Base-by-base conservation (phyloP, 1,140 invertebrate species). In the Teleopsis dalmanni region DNA sequence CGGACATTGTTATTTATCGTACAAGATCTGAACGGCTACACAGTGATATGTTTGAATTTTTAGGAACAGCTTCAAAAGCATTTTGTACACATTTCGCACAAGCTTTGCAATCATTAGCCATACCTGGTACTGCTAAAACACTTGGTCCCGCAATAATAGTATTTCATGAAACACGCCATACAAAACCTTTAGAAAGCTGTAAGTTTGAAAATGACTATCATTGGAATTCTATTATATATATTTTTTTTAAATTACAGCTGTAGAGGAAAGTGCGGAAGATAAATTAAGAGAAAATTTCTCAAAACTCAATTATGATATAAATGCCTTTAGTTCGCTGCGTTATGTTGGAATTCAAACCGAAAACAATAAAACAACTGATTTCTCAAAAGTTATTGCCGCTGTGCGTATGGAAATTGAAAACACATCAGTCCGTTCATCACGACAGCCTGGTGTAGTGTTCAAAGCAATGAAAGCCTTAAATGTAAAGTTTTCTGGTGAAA, bases 151-250 rank as follows among this genome's bases (percentile, higher is more conserved):
- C 81, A 48, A 76, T 90, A 21, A 78, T 90, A 49, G 80, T 91
- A 50, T 87, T 89, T 72, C 87, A 92, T 65, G 88, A 91, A 71
- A 89, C 88, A 3, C 72, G 76, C 46, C 79, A 89, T 56, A 90
- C 87, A 11, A 61, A 58, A 42, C 59, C 61, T 4, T 48, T 67
- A 21, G 59, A 63, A 40, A 55, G 57, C 38, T 51, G 60, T 65
- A 53, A 48, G 56, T 57, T 22, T 37, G 23, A 35, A 11, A 23
- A n/a, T n/a, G n/a, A 45, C 18, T 19, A 43, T 0, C n/a, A 7
- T 22, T 36, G 11, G 26, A 10, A 25, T 37, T 1, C 2, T 26
- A 43, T 47, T 5, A 22, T 43, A 13, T 33, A 38, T 13, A 22
- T 42, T 4, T 14, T 31, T 16, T 45, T 33, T 50, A 16, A 1